A percentile compares a stretch with the other conserved stretches of the same genome.
Evolutionary conservation across 2,888 invertebrate species (phyloP).

Genomic region (Chydorus sphaericus): DNA sequence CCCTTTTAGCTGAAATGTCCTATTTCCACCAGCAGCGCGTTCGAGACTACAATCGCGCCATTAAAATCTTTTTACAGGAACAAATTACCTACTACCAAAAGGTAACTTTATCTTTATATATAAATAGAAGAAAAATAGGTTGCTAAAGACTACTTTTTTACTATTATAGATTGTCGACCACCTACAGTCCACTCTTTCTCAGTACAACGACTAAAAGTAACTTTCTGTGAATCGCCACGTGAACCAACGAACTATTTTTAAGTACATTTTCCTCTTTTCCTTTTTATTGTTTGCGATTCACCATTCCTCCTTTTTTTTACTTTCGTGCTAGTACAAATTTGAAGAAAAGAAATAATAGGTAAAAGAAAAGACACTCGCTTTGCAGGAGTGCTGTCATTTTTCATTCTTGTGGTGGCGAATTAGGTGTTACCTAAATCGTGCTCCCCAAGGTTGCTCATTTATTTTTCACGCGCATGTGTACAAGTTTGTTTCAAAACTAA

Average conservation of each 20-base stretch:
- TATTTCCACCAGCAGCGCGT: conserved; percentile 82
- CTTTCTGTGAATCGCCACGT: neutral
- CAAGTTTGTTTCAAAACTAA: too few relatives aligned
- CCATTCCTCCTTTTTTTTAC: neutral
- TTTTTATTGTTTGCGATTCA: neutral
- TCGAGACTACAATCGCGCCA: conserved; percentile 65
- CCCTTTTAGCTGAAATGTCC: conserved; percentile 82
- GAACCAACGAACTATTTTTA: neutral
- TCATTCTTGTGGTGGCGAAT: too few relatives aligned
- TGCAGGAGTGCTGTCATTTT: too few relatives aligned
- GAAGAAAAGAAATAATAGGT: too few relatives aligned
- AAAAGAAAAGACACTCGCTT: too few relatives aligned
- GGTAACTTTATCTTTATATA: conserved; percentile 22
- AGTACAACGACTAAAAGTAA: conserved; percentile 33
- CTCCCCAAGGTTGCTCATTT: too few relatives aligned
- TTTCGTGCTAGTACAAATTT: neutral
- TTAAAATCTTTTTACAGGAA: conserved; percentile 70
- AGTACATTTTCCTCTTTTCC: neutral
- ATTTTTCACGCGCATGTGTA: too few relatives aligned
- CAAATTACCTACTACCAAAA: conserved; percentile 87
- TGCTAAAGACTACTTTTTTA: conserved; percentile 11
- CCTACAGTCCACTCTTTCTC: conserved; percentile 43
- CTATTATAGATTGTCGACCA: conserved; percentile 44
- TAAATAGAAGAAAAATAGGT: neutral
- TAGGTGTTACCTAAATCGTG: too few relatives aligned